phyloP scores from a whole-genome alignment of 2,113 vertebrate species.

The Leucoraja erinaceus region DNA sequence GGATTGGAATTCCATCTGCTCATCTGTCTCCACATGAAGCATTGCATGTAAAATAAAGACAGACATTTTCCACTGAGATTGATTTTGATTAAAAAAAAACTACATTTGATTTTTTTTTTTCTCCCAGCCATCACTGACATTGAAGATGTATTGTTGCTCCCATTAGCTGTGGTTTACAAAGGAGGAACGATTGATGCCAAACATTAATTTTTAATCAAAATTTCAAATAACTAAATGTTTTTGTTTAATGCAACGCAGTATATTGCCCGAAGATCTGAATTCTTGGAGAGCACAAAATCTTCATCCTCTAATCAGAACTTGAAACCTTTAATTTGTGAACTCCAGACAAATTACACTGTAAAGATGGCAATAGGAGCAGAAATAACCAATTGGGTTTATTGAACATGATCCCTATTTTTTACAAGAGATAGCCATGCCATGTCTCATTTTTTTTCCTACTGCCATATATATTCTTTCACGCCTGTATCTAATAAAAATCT shows the following conservation, averaged over 20 bases:
- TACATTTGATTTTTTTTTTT: not conserved
- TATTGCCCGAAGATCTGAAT: not conserved
- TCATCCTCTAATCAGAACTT: not conserved
- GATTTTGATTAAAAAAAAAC: not conserved
- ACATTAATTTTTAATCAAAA: not conserved
- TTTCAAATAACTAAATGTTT: not conserved
- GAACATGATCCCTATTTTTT: not conserved
- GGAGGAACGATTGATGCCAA: not conserved
- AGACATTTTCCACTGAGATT: not conserved
- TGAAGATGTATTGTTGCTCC: not conserved
- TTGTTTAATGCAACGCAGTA: not conserved
- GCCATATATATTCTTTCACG: not conserved
- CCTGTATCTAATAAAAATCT: not conserved
- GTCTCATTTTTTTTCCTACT: not conserved
- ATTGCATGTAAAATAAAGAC: not conserved
- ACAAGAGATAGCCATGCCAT: not conserved
- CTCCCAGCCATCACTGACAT: not conserved
- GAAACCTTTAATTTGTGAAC: not conserved
- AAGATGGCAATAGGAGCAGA: not conserved
- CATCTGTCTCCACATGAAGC: not conserved
- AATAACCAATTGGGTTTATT: not conserved
- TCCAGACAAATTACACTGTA: not conserved
- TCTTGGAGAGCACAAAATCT: not conserved
- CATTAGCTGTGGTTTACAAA: not conserved
- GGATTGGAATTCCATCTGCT: not conserved